These are phyloP conservation scores for Petrocephalus microphthalmus DNA, from an alignment of 2,113 vertebrate genomes.

Conservation along the genomic window DNA sequence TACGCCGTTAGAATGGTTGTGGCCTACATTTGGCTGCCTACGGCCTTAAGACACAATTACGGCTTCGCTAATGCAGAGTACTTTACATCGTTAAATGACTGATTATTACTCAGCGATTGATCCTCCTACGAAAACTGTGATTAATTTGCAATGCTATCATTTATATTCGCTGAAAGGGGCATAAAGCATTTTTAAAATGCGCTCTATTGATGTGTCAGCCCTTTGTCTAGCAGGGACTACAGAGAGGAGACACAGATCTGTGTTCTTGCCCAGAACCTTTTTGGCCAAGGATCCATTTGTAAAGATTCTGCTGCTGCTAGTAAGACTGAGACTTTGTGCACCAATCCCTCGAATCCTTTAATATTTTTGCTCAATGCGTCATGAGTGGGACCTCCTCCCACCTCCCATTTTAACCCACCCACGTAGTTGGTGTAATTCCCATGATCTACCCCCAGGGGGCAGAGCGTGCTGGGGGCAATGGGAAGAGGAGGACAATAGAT, in stretches of 20 bases:
- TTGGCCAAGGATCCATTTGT: not conserved
- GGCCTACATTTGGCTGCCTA: constrained; percentile 55
- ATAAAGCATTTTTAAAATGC: not conserved
- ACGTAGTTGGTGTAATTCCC: not conserved
- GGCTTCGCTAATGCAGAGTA: not conserved
- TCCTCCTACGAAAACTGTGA: not conserved
- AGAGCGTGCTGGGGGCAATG: not conserved
- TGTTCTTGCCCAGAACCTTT: not conserved
- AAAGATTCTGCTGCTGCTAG: not conserved
- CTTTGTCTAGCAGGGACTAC: not conserved
- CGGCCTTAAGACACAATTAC: constrained; percentile 17
- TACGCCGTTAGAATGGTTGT: constrained; percentile 39
- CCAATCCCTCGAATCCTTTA: not conserved
- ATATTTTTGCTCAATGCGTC: not conserved
- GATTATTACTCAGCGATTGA: not conserved
- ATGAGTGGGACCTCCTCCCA: not conserved
- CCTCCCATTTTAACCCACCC: not conserved
- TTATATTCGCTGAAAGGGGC: not conserved
- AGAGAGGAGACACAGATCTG: not conserved
- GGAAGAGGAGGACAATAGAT: not conserved
- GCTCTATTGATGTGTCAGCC: not conserved
- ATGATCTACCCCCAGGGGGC: not conserved
- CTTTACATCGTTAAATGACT: not conserved
- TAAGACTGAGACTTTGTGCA: not conserved
- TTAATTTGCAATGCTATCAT: not conserved